Evolutionary conservation across 2,797 vertebrate genomes (phyloP).

Genomic region (Paguma larvata): DNA sequence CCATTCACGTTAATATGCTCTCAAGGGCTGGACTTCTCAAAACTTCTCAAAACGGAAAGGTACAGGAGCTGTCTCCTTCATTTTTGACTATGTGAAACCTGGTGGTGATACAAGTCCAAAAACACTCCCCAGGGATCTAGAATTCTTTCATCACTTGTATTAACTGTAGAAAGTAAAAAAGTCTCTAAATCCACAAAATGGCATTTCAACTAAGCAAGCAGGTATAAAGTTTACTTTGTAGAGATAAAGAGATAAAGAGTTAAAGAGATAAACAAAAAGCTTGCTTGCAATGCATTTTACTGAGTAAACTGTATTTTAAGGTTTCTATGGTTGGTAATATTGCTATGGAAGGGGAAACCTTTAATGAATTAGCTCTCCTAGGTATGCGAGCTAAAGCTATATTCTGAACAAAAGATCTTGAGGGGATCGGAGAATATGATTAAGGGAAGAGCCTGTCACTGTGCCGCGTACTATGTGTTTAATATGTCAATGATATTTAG

Average conservation of each 20-base stretch:
- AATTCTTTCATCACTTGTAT: background rate
- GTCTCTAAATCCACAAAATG: background rate
- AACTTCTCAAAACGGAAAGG: background rate
- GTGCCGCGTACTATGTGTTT: background rate
- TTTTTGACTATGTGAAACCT: background rate
- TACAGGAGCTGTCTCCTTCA: background rate
- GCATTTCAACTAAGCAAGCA: background rate
- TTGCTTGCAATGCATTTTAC: background rate
- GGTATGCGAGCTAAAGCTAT: background rate
- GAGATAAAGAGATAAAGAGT: background rate
- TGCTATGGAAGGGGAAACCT: background rate
- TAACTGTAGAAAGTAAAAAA: background rate
- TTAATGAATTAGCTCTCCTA: background rate
- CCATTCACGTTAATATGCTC: background rate
- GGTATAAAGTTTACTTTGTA: background rate
- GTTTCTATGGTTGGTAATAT: background rate
- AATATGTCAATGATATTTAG: too few relatives aligned
- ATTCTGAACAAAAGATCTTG: background rate
- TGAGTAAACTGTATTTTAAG: background rate
- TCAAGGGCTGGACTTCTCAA: background rate
- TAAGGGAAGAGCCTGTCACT: too few relatives aligned
- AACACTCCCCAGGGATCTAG: background rate
- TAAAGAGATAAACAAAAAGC: background rate
- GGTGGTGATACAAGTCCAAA: background rate
- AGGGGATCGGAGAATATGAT: background rate